These are phyloP conservation scores for Tretioscincus oriximinensis DNA, from an alignment of 2,113 vertebrate genomes.

Conservation along the genomic window DNA sequence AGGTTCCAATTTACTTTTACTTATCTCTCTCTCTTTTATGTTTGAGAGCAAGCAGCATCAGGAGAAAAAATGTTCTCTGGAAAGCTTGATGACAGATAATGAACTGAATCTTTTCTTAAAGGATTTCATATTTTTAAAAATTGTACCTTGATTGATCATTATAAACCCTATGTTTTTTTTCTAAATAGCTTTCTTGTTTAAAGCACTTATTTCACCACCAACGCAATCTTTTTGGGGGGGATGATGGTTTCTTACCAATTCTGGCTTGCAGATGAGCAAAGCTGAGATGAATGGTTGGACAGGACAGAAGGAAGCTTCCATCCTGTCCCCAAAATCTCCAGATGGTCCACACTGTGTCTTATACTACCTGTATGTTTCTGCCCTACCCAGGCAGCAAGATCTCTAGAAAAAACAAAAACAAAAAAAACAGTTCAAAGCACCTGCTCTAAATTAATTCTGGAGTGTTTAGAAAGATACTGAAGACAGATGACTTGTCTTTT, in stretches of 20 bases:
- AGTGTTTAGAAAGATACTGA: too few relatives aligned
- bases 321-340: too few relatives aligned
- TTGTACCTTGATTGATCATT: neutral
- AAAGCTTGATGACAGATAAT: conserved; percentile 25
- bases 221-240: neutral
- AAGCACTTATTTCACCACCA: neutral
- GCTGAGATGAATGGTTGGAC: neutral
- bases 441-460: too few relatives aligned
- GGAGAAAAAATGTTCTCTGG: conserved; percentile 62
- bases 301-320: too few relatives aligned
- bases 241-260: neutral
- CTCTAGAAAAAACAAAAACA: too few relatives aligned
- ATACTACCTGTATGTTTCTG: too few relatives aligned
- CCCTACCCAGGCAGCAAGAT: too few relatives aligned
- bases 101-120: neutral
- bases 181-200: neutral
- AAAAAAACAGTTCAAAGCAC: too few relatives aligned
- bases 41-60: conserved; percentile 62
- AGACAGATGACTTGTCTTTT: too few relatives aligned
- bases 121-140: neutral
- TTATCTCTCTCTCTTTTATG: conserved; percentile 64
- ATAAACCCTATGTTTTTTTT: neutral
- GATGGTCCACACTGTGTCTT: too few relatives aligned
- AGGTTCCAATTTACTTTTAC: conserved; percentile 77
- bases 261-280: neutral